These are phyloP conservation scores for Rhabdornis inornatus DNA, from an alignment of 2,113 vertebrate species.

Conservation along the genomic window DNA sequence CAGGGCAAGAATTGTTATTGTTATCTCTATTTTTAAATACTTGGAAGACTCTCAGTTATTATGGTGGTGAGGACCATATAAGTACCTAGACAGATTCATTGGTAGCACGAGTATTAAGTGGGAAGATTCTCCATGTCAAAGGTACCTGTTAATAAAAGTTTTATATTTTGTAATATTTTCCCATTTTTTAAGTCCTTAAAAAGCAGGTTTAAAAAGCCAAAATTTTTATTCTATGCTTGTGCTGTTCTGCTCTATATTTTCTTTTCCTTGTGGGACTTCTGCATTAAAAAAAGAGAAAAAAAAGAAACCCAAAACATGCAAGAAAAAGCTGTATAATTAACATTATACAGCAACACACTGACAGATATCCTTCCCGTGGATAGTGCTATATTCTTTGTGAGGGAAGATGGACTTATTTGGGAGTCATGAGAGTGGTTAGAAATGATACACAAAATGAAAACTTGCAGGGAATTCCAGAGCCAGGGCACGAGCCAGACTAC, in stretches of 20 bases:
- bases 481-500: background rate
- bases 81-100: constrained; percentile 24
- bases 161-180: background rate
- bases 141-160: background rate
- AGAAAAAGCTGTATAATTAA: background rate
- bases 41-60: constrained; percentile 32
- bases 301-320: background rate
- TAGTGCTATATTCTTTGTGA: background rate
- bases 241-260: background rate
- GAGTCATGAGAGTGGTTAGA: background rate
- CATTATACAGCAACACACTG: background rate
- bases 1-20: constrained; percentile 38
- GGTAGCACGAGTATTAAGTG: background rate
- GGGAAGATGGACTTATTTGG: background rate
- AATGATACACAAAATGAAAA: background rate
- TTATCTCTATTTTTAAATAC: constrained; percentile 62
- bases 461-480: background rate
- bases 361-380: background rate
- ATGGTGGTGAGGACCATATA: constrained; percentile 32
- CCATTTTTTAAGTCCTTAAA: background rate
- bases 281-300: background rate
- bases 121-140: background rate
- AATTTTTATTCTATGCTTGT: background rate
- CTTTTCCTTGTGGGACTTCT: background rate
- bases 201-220: background rate